Base-by-base conservation (phyloP, 2,113 vertebrate species). In the Anas platyrhynchos region DNA sequence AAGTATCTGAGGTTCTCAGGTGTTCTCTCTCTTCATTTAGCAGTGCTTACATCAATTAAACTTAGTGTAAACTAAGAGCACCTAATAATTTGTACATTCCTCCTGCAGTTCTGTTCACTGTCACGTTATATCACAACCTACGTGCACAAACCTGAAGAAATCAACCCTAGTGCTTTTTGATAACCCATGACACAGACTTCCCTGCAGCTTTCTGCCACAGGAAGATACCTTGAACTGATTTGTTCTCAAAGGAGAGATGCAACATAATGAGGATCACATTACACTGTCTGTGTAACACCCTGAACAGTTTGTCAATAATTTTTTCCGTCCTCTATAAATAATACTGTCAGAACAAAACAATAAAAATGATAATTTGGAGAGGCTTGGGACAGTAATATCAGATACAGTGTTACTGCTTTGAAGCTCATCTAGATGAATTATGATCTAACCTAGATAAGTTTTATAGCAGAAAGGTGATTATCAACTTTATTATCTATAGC, bases 391-490 rank as follows among this genome's bases (percentile, higher is more conserved):
- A 79, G 67, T 89, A 94, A 91, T 55, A 74, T 89, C 18, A 20
- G 77, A 87, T 7, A 16, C 46, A 91, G 17, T 3, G 16, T 86
- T 96, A 95, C 61, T 93, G 67, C 31, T 85, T 88, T 94, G 92
- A 89, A 91, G 79, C 4, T 69, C 65, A 87, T 84, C 76, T 88
- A 36, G 79, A 84, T 80, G 86, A 91, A 81, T 96, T 88, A 94
- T 91, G 41, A 83, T 44, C 54, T 80, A 63, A 66, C 21, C 21
- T 86, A 94, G 50, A 17, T 93, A 96, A 86, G 52, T 83, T 97
- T 97, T 97, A 94, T 54, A 87, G 71, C 79, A 96, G 82, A 92
- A 93, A 94, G 58, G 61, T 90, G 61, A 94, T 95, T 93, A 96
- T n/a, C 34, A 94, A 78, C 15, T 96, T 96, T 89, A 88, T 90